Evolutionary conservation across 2,888 invertebrate genomes (phyloP).

Genomic region (Dynastes grantii): DNA sequence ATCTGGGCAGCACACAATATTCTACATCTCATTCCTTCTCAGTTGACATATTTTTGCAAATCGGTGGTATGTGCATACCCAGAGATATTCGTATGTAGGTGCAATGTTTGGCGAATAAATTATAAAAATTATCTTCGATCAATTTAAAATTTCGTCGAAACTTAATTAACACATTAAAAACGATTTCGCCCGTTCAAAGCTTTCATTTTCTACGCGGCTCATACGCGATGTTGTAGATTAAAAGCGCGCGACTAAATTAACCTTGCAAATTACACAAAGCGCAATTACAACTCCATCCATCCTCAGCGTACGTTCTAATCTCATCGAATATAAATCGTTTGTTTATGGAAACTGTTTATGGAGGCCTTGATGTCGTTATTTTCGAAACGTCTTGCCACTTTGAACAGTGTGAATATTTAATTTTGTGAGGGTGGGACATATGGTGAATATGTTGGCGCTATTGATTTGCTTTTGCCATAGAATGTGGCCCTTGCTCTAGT

Average conservation of each 20-base stretch:
- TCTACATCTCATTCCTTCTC: too few relatives aligned
- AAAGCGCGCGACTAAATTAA: neutral
- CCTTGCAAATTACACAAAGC: conserved; percentile 23
- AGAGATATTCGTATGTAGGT: too few relatives aligned
- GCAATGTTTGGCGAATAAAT: too few relatives aligned
- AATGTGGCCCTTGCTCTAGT: conserved; percentile 12
- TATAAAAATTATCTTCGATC: too few relatives aligned
- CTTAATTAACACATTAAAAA: neutral
- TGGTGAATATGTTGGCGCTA: conserved; percentile 26
- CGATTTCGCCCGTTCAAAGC: neutral
- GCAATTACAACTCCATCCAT: conserved; percentile 12
- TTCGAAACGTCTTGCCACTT: conserved; percentile 24
- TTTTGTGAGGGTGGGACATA: conserved; percentile 4
- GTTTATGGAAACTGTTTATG: conserved; percentile 12
- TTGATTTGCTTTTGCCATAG: conserved; percentile 26
- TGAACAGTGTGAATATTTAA: conserved; percentile 27
- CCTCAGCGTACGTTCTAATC: neutral
- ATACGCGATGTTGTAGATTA: neutral
- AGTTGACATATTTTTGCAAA: too few relatives aligned
- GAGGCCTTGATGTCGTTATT: neutral
- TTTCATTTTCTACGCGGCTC: neutral
- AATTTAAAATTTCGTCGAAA: too few relatives aligned
- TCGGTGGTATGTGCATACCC: too few relatives aligned
- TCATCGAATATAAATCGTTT: conserved; percentile 37
- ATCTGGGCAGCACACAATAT: too few relatives aligned